Evolutionary conservation across 2,113 vertebrate species (phyloP).

Genomic region (Rhea pennata): DNA sequence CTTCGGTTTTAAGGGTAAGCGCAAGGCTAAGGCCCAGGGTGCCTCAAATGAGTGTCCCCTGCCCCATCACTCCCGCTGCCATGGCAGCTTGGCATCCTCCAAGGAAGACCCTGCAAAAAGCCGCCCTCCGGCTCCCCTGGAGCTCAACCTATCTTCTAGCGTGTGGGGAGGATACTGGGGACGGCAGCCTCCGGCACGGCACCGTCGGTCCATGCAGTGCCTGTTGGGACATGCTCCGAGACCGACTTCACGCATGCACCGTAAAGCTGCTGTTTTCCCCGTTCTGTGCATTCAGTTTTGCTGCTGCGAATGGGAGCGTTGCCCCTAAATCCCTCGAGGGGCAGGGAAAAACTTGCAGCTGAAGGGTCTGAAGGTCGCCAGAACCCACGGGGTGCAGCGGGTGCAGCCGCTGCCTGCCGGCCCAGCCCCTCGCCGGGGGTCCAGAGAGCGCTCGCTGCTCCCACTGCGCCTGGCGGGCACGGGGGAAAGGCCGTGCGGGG

Average conservation of each 20-base stretch:
- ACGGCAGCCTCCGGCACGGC: accelerated
- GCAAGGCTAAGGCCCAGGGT: not conserved
- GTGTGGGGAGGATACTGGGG: not conserved
- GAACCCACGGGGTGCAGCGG: not conserved
- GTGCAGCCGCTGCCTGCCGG: not conserved
- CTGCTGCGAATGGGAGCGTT: not conserved
- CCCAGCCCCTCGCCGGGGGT: accelerated
- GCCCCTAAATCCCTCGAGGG: not conserved
- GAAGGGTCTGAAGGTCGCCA: not conserved
- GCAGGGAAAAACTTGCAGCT: not conserved
- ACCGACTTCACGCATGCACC: not conserved
- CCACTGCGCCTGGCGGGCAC: accelerated
- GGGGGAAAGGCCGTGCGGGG: accelerated
- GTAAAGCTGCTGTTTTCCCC: not conserved
- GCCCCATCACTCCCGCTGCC: accelerated
- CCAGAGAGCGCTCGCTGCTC: not conserved
- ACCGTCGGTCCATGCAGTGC: not conserved
- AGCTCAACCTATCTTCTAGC: accelerated
- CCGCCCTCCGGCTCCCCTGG: accelerated
- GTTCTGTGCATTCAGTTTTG: not conserved
- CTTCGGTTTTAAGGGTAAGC: not conserved
- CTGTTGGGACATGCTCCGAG: not conserved
- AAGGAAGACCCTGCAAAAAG: not conserved
- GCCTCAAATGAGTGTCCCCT: not conserved
- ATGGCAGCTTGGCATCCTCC: not conserved